phyloP scores from a whole-genome alignment of 2,888 invertebrate species.

The Petrophora chlorosata region DNA sequence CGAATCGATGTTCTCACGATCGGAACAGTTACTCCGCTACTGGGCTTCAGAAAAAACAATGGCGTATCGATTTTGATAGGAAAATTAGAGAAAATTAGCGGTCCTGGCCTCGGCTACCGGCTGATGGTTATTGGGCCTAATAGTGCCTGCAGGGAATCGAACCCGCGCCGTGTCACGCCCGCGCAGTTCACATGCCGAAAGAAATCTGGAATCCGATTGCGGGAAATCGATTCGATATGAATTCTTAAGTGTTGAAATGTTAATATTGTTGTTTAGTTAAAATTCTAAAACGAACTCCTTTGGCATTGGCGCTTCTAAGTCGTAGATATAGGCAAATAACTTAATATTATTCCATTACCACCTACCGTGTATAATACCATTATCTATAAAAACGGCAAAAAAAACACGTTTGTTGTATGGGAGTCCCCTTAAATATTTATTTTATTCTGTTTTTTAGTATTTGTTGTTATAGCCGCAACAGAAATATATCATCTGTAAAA shows the following conservation, averaged over 20 bases:
- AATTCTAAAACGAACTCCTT: too few species aligned
- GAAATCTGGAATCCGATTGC: conserved; percentile 21
- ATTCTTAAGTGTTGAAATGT: conserved; percentile 2
- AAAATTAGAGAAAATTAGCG: conserved; percentile 83
- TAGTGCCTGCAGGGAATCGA: conserved; percentile 76
- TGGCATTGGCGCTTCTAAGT: too few species aligned
- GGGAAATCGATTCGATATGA: conserved; percentile 22
- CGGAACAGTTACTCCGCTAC: conserved; percentile 67
- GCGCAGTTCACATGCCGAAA: conserved; percentile 64
- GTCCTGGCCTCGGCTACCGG: conserved; percentile 70
- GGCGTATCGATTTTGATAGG: conserved; percentile 78
- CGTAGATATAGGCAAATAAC: too few species aligned
- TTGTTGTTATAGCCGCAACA: too few species aligned
- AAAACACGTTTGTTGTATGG: too few species aligned
- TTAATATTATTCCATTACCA: too few species aligned
- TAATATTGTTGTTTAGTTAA: conserved; percentile 4
- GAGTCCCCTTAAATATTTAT: too few species aligned
- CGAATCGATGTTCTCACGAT: conserved; percentile 71
- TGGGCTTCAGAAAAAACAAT: conserved; percentile 66
- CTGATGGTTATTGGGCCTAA: conserved; percentile 80
- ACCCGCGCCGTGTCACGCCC: conserved; percentile 71
- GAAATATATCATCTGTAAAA: too few species aligned
- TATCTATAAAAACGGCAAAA: too few species aligned
- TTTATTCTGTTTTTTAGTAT: too few species aligned
- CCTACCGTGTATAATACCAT: too few species aligned